Percentiles rank a stretch among this genome's conserved stretches.
phyloP scores from a whole-genome alignment of 2,888 invertebrate species.

The Drosophila koepferae region DNA sequence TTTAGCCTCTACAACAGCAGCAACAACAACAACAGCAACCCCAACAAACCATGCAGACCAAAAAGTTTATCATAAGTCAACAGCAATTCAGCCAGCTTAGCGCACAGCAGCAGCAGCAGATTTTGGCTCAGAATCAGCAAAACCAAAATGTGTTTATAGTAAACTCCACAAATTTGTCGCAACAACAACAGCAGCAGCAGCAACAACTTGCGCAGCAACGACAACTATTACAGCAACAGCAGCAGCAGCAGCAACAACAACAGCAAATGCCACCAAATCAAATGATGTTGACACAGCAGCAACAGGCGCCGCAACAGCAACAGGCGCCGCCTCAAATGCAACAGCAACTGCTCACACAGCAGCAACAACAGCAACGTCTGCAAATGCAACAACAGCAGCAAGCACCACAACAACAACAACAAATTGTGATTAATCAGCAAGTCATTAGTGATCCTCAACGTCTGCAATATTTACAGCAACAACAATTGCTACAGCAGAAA shows the following conservation, averaged over 20 bases:
- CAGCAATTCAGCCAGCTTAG: conserved; percentile 89
- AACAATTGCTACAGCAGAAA: conserved; percentile 75
- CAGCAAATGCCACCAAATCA: conserved; percentile 71
- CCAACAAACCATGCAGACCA: conserved; percentile 72
- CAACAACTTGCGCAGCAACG: conserved; percentile 73
- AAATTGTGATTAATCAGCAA: conserved; percentile 84
- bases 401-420: conserved; percentile 77
- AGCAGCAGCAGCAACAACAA: conserved; percentile 78
- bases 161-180: conserved; percentile 81
- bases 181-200: conserved; percentile 80
- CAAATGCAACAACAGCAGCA: conserved; percentile 75
- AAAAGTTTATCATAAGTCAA: conserved; percentile 86
- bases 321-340: conserved; percentile 68
- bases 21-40: conserved; percentile 66
- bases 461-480: conserved; percentile 82
- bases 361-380: conserved; percentile 68
- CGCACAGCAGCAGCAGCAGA: conserved; percentile 86
- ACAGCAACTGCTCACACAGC: conserved; percentile 70
- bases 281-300: conserved; percentile 66
- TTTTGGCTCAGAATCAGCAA: conserved; percentile 85
- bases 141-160: conserved; percentile 85
- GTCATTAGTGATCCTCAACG: conserved; percentile 84
- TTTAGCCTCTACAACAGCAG: conserved; percentile 59
- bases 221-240: conserved; percentile 65
- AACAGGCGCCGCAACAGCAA: conserved; percentile 67